phyloP scores from a whole-genome alignment of 2,888 invertebrate species.

The Perizoma affinitatum region DNA sequence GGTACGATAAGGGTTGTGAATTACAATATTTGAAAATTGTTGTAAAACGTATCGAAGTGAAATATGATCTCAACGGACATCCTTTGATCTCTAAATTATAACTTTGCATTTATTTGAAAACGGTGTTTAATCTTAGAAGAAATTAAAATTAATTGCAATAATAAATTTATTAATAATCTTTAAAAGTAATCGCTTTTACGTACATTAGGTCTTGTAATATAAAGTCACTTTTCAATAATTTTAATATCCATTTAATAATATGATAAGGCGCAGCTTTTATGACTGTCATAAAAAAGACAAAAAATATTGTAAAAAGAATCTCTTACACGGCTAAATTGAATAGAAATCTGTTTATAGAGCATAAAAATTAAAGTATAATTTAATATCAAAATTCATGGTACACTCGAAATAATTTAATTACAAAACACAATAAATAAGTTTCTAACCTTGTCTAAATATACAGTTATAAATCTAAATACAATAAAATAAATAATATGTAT shows the following conservation, averaged over 20 bases:
- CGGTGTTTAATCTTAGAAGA: constrained; percentile 52
- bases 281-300: constrained; percentile 56
- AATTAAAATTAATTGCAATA: constrained; percentile 63
- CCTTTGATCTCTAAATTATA: constrained; percentile 76
- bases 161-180: constrained; percentile 55
- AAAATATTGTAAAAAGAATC: constrained; percentile 61
- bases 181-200: constrained; percentile 68
- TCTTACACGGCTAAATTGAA: constrained; percentile 63
- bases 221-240: constrained; percentile 67
- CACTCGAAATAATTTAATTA: background rate
- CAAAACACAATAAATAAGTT: background rate
- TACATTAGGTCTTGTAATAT: constrained; percentile 66
- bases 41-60: constrained; percentile 59
- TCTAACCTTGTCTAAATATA: constrained; percentile 15
- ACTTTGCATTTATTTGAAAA: constrained; percentile 73
- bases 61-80: constrained; percentile 74
- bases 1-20: constrained; percentile 81
- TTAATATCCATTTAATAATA: constrained; percentile 62
- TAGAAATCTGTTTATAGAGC: constrained; percentile 56
- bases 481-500: constrained; percentile 28
- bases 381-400: constrained; percentile 22
- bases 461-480: constrained; percentile 18
- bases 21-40: constrained; percentile 68
- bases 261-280: constrained; percentile 68
- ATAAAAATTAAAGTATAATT: constrained; percentile 18